Base-by-base conservation (phyloP, 1,140 invertebrate genomes). In the Lordiphosa stackelbergi region DNA sequence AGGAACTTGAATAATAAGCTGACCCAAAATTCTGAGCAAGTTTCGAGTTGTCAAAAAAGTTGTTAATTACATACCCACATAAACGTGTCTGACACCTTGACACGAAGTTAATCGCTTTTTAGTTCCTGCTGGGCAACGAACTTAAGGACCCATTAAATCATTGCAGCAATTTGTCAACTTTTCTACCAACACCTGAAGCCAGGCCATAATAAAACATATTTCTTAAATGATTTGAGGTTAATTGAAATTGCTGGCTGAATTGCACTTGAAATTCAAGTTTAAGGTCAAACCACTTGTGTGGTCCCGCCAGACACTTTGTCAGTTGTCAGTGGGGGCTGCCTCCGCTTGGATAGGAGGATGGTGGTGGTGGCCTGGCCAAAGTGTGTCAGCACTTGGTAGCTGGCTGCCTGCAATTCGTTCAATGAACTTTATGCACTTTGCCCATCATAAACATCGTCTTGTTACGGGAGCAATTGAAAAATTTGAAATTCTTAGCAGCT, bases 241-340 rank as follows among this genome's bases (percentile, higher is more conserved):
- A 69, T 69, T 66, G 62, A 66, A 69, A 69, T 53, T 61, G 36
- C 28, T 42, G 19, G 34, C 22, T 8, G 37, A 12, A 34, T 68
- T 64, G 31, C 65, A 65, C 43, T 61, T 43, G 42, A 51, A 68
- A 69, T 72, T 79, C 75, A 79, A 79, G 75, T 53, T 66, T 75
- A 79, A 79, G 75, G 75, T 79, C 75, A 79, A 79, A 79, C 75
- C 75, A 79, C 75, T 79, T 79, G 75, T 79, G 75, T 79, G 75
- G 75, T 58, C 75, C 63, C 40, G 73, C 69, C 56, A 57, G 56
- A 58, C 74, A 43, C 55, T 73, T 53, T 69, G 53, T 59, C 74
- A 58, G 53, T 71, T 59, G 64, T 53, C 72, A 61, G 69, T 53
- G 52, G 40, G 22, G 22, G 1, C 22, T 24, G 22, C 22, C 22